Base-by-base conservation (phyloP, 2,888 invertebrate species). In the Pyrochroa serraticornis region DNA sequence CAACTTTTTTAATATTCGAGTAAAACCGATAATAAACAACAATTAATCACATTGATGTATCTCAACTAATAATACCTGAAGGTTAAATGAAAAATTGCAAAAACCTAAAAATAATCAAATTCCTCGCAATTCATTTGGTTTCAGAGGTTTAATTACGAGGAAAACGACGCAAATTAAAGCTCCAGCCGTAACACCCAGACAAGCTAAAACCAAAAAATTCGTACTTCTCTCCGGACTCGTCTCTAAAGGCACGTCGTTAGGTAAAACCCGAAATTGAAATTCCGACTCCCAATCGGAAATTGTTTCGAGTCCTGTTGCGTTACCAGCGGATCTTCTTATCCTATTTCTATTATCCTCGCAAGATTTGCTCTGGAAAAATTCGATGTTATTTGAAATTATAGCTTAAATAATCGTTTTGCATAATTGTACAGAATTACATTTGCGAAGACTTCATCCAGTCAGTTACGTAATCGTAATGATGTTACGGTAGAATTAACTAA, bases 231-330 rank as follows among this genome's bases (percentile, higher is more conserved):
- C 8, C 6, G 48, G 32, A 12, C 12, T 30, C 37, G 7, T 33
- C 2, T 32, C 33, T 10, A 22, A 22, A 22, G 35, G 12, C 8
- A 35, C 2, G 32, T 52, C 43, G 7, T 14, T 33, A 5, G 58
- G 58, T 39, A 58, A 7, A 3, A 58, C 58, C 38, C 52, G 37
- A 37, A 58, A 58, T 37, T 47, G 38, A 13, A 58, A 48, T 35
- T 47, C 46, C 1, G 58, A 43, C 22, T 52, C 58, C 8, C 31
- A 12, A 31, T 48, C 37, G 1, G 37, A 37, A 9, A 48, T 12
- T 6, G 30, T 10, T 31, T 36, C 22, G 22, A 22, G 8, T 6
- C 36, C 52, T 13, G 52, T 22, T 3, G 7, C 14, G 10, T 45
- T 51, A 22, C 12, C 22, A 6, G 35, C 10, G 10, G 41, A 14